Percentiles rank a stretch among this genome's conserved stretches.
Conservation (phyloP, 2,113 vertebrate genomes). For the Cricetomys ansorgei region DNA sequence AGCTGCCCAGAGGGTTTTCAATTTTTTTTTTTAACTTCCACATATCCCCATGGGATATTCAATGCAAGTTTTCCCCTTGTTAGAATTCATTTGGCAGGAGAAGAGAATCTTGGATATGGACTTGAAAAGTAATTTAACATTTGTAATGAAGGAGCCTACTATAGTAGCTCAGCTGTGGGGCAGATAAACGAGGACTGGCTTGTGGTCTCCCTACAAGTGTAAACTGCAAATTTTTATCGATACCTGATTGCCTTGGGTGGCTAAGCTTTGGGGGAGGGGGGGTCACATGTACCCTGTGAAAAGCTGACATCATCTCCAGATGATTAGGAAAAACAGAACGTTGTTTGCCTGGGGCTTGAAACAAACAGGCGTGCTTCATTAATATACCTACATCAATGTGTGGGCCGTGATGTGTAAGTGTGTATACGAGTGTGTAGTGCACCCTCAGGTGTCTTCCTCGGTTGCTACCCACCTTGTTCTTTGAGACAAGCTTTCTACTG, state of each 20-base stretch:
- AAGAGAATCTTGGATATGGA: neutral
- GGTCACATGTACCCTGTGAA: neutral
- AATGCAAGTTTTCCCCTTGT: neutral
- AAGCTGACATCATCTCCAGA: neutral
- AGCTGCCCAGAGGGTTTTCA: neutral
- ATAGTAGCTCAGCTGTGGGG: neutral
- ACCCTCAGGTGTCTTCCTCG: neutral
- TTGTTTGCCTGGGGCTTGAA: neutral
- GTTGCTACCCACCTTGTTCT: neutral
- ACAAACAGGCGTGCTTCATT: neutral
- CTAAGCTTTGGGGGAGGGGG: neutral
- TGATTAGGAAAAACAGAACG: neutral
- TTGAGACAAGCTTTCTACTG: neutral
- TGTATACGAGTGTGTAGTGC: neutral
- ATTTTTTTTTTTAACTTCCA: constrained; percentile 4
- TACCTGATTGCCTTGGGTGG: too few species aligned
- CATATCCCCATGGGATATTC: neutral
- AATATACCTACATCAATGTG: neutral
- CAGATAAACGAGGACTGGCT: too few species aligned
- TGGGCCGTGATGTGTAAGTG: neutral
- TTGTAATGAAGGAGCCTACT: neutral
- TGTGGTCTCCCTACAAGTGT: neutral
- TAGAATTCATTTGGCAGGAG: neutral
- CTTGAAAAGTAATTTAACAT: neutral
- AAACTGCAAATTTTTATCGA: neutral